Conservation (phyloP, 2,888 invertebrate species). For the Tortrix viridana region DNA sequence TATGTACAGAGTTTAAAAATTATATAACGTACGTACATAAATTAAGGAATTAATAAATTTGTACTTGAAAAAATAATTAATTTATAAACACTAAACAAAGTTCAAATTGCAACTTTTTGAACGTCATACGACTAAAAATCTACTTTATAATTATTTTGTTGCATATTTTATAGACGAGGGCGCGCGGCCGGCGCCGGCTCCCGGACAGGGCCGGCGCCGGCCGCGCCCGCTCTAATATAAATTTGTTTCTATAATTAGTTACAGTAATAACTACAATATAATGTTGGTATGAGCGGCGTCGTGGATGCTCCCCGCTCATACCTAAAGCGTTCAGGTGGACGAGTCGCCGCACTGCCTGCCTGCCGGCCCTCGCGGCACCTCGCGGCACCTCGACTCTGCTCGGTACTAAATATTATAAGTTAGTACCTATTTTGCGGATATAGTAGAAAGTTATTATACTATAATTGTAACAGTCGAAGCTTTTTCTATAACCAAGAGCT, state of each 20-base stretch:
- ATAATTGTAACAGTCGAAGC: no score
- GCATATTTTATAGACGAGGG: conserved; percentile 60
- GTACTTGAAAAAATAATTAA: conserved; percentile 75
- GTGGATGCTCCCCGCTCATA: conserved; percentile 83
- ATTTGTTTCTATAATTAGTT: conserved; percentile 76
- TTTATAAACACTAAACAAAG: conserved; percentile 66
- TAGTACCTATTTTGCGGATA: neutral
- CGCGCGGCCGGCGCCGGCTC: conserved; percentile 52
- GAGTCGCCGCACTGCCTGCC: conserved; percentile 70
- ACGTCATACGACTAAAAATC: conserved; percentile 68
- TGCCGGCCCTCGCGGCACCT: conserved; percentile 44
- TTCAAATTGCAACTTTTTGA: conserved; percentile 64
- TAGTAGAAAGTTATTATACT: no score
- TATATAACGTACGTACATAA: conserved; percentile 75
- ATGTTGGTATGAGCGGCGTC: conserved; percentile 82
- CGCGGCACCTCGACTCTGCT: neutral
- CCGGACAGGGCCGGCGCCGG: conserved; percentile 43
- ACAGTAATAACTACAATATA: conserved; percentile 81
- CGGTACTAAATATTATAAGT: neutral
- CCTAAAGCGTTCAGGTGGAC: conserved; percentile 83
- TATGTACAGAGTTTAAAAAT: conserved; percentile 76
- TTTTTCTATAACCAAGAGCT: no score
- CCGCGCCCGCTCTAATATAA: conserved; percentile 60
- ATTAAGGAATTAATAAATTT: conserved; percentile 75
- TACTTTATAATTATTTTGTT: conserved; percentile 80